A percentile compares a stretch with the other conserved stretches of the same genome.
phyloP scores from a whole-genome alignment of 2,888 invertebrate genomes.

The Pedicia rivosa region DNA sequence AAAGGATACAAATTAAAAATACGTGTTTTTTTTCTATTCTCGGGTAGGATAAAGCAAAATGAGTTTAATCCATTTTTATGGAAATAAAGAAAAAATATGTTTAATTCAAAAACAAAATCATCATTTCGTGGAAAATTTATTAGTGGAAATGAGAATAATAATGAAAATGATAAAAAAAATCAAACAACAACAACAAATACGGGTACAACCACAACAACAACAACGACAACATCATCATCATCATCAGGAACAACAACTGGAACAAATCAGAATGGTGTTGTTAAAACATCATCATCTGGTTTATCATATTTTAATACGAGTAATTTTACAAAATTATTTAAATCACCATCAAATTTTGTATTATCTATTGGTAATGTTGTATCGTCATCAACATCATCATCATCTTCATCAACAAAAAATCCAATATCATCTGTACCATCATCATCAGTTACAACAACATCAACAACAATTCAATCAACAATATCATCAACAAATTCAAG shows the following conservation, averaged over 20 bases:
- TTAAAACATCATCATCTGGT: background rate
- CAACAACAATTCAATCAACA: no score
- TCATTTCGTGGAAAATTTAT: background rate
- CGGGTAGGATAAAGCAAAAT: no score
- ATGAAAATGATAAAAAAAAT: background rate
- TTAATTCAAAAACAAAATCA: background rate
- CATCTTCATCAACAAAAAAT: no score
- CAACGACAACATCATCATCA: background rate
- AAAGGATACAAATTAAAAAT: no score
- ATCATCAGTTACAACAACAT: no score
- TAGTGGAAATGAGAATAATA: no score
- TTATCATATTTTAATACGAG: conserved; percentile 13
- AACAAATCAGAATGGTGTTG: background rate
- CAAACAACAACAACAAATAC: background rate
- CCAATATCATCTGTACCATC: no score
- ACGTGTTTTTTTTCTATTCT: no score
- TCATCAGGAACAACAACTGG: background rate
- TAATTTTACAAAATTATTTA: conserved; percentile 14
- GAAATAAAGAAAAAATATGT: no score
- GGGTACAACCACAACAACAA: background rate
- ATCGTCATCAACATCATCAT: background rate
- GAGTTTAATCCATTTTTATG: no score
- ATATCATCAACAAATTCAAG: no score
- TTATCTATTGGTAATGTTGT: conserved; percentile 6
- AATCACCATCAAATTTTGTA: conserved; percentile 13